Percentiles rank a stretch among this genome's conserved stretches.
phyloP scores from a whole-genome alignment of 1,140 invertebrate genomes.

The Lepidotrigona ventralis region DNA sequence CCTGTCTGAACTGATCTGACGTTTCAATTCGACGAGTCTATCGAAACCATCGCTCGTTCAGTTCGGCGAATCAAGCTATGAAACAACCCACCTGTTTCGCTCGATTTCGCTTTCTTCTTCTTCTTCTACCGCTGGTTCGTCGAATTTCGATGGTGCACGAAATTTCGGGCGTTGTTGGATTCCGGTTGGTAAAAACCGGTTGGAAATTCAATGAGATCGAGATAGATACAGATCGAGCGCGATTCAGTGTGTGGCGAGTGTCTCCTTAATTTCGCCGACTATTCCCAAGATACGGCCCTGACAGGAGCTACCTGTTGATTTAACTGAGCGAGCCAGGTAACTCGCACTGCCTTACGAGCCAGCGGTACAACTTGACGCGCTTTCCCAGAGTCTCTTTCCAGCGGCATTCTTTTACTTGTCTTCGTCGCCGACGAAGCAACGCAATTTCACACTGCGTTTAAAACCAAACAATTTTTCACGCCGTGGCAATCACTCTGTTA shows the following conservation, averaged over 20 bases:
- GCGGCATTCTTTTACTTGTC: neutral
- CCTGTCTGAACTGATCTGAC: neutral
- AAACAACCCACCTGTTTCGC: neutral
- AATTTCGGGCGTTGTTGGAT: neutral
- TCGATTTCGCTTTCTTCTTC: no score
- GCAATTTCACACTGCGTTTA: slow-evolving; percentile 7
- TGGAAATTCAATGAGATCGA: slow-evolving; percentile 19
- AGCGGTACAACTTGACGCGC: slow-evolving; percentile 42
- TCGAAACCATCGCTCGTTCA: neutral
- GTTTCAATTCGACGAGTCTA: neutral
- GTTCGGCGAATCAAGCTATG: neutral
- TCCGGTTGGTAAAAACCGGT: neutral
- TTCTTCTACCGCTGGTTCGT: neutral
- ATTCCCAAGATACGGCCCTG: slow-evolving; percentile 61
- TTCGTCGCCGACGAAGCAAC: neutral
- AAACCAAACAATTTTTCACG: slow-evolving; percentile 10
- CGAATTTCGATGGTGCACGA: neutral
- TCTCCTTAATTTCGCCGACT: slow-evolving; percentile 32
- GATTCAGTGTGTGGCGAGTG: slow-evolving; percentile 33
- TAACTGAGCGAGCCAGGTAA: slow-evolving; percentile 51
- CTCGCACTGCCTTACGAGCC: slow-evolving; percentile 44
- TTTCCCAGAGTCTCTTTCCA: neutral
- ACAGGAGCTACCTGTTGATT: slow-evolving; percentile 63
- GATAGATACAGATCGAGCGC: neutral
- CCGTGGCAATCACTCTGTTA: no score